Evolutionary conservation across 2,797 vertebrate species (phyloP).

Genomic region (Jordanella pulchra): DNA sequence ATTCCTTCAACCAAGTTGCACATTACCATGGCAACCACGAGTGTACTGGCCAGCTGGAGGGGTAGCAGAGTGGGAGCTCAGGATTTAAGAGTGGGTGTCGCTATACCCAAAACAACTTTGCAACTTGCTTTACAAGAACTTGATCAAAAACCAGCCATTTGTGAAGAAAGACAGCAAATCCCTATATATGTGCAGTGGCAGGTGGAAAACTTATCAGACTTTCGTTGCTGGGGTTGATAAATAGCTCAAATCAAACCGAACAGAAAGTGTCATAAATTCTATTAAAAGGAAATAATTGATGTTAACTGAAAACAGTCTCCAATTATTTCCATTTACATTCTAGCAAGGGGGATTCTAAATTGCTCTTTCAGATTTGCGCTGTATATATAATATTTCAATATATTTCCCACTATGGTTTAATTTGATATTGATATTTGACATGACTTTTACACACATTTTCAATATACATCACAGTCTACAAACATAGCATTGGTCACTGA

Average conservation of each 20-base stretch:
- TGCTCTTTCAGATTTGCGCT: too few relatives aligned
- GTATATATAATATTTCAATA: too few relatives aligned
- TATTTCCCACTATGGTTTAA: too few relatives aligned
- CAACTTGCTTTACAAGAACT: slow-evolving; percentile 5
- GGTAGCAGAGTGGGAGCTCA: slow-evolving; percentile 59
- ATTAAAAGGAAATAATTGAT: background rate
- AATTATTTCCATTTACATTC: too few relatives aligned
- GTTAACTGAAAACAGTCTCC: too few relatives aligned
- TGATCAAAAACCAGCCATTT: slow-evolving; percentile 8
- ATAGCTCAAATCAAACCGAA: too few relatives aligned
- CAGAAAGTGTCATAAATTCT: background rate
- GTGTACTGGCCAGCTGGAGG: slow-evolving; percentile 44
- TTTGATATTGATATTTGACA: too few relatives aligned
- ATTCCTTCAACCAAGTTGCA: slow-evolving; percentile 18
- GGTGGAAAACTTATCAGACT: background rate
- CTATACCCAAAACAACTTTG: slow-evolving; percentile 5
- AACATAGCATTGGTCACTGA: too few relatives aligned
- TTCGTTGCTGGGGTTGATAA: background rate
- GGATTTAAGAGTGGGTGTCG: slow-evolving; percentile 7
- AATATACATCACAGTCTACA: too few relatives aligned
- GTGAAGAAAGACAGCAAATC: background rate
- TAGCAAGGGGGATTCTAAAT: too few relatives aligned
- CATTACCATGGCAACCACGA: slow-evolving; percentile 65
- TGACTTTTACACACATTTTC: too few relatives aligned
- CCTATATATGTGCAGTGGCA: background rate